Conservation (phyloP, 2,888 invertebrate genomes). For the Melangyna quadrimaculata region DNA sequence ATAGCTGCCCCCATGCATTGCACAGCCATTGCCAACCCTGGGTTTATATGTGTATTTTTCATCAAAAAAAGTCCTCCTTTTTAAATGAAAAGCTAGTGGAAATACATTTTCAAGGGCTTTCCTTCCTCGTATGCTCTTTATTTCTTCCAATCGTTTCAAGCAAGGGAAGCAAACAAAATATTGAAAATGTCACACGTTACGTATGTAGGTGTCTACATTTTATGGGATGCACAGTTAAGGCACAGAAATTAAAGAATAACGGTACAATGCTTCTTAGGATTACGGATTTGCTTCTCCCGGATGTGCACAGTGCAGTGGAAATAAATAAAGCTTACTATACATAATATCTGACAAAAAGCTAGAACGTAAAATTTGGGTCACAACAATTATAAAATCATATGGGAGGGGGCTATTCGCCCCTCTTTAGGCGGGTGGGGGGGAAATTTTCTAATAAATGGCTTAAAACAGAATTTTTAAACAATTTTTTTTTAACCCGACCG, state of each 20-base stretch:
- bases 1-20: neutral
- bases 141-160: neutral
- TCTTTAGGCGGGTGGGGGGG: too few species aligned
- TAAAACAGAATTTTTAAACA: too few species aligned
- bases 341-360: too few species aligned
- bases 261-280: neutral
- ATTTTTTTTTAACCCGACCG: too few species aligned
- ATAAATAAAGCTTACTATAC: too few species aligned
- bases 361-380: too few species aligned
- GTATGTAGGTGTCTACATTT: neutral
- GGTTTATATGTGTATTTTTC: neutral
- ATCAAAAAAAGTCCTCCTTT: constrained; percentile 15
- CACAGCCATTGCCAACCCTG: neutral
- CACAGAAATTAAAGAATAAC: neutral
- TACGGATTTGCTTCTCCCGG: too few species aligned
- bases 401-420: too few species aligned
- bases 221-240: neutral
- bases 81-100: neutral
- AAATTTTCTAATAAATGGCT: too few species aligned
- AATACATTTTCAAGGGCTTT: constrained; percentile 17
- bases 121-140: neutral
- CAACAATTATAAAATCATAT: too few species aligned
- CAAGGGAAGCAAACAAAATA: neutral
- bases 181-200: constrained; percentile 7
- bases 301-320: too few species aligned